phyloP scores from a whole-genome alignment of 2,113 vertebrate species.

The Miniopterus natalensis region DNA sequence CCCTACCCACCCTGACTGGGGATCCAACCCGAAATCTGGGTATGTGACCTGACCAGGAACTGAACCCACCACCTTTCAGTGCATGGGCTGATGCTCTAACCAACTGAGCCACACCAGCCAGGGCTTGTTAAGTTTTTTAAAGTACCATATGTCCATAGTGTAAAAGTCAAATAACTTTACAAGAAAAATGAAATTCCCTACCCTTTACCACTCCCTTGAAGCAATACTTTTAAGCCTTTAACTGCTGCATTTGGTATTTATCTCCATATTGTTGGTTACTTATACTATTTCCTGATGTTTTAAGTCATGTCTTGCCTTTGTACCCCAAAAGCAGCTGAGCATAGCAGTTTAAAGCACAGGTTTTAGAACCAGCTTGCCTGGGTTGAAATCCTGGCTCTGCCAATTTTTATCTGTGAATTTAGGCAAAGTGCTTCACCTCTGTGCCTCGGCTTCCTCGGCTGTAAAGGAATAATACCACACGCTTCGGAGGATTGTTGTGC shows the following conservation, averaged over 20 bases:
- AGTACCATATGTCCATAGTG: not conserved
- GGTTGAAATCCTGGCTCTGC: not conserved
- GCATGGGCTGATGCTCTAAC: not conserved
- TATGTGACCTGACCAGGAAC: not conserved
- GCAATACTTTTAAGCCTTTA: not conserved
- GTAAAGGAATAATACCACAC: not conserved
- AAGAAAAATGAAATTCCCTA: not conserved
- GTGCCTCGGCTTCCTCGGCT: not conserved
- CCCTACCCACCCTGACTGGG: not conserved
- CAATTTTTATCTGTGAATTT: not conserved
- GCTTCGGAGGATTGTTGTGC: accelerated
- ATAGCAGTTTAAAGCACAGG: not conserved
- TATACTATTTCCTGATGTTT: not conserved
- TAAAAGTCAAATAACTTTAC: not conserved
- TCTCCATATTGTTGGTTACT: not conserved
- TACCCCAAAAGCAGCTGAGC: not conserved
- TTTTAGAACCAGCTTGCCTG: not conserved
- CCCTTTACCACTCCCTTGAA: not conserved
- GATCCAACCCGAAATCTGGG: not conserved
- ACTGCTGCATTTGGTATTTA: not conserved
- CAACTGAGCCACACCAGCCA: not conserved
- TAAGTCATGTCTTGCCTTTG: not conserved
- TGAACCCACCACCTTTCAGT: not conserved
- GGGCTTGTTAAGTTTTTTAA: not conserved
- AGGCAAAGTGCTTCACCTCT: not conserved